Conservation (phyloP, 2,797 vertebrate species). For the Rhynchonycteris naso region DNA sequence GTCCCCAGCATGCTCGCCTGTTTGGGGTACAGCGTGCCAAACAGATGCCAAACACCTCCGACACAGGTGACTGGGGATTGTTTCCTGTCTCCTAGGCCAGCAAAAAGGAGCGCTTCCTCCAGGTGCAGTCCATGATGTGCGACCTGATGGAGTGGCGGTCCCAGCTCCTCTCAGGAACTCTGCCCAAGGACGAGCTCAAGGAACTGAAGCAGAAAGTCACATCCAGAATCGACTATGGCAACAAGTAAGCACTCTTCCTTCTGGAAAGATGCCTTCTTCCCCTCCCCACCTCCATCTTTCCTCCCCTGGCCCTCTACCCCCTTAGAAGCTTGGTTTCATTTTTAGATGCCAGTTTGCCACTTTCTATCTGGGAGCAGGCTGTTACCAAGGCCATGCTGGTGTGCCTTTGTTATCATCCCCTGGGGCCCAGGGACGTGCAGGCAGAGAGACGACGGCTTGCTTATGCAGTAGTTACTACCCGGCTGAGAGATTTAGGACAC, state of each 20-base stretch:
- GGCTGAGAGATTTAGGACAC: constrained; percentile 65
- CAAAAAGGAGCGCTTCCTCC: constrained; percentile 89
- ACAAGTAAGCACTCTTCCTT: constrained; percentile 89
- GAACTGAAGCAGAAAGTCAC: constrained; percentile 99
- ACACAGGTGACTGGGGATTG: neutral
- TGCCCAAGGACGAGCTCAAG: constrained; percentile 98
- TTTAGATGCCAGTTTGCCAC: neutral
- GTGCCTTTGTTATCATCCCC: neutral
- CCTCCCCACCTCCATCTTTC: accelerated
- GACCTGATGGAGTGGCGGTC: constrained; percentile 99
- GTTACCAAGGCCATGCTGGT: neutral
- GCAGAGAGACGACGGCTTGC: neutral
- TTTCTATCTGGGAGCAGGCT: constrained; percentile 41
- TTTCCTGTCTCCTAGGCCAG: constrained; percentile 85
- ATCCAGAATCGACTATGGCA: constrained; percentile 98
- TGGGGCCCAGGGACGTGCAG: neutral
- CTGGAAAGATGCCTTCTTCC: neutral
- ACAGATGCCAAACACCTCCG: neutral
- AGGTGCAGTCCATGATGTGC: constrained; percentile 95
- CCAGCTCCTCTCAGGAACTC: constrained; percentile 97
- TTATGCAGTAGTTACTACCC: neutral
- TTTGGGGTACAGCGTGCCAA: neutral
- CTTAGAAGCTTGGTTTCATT: constrained; percentile 27
- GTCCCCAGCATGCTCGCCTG: accelerated
- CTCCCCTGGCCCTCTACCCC: neutral